Evolutionary conservation across 2,113 vertebrate genomes (phyloP).

Genomic region (Tragelaphus strepsiceros): DNA sequence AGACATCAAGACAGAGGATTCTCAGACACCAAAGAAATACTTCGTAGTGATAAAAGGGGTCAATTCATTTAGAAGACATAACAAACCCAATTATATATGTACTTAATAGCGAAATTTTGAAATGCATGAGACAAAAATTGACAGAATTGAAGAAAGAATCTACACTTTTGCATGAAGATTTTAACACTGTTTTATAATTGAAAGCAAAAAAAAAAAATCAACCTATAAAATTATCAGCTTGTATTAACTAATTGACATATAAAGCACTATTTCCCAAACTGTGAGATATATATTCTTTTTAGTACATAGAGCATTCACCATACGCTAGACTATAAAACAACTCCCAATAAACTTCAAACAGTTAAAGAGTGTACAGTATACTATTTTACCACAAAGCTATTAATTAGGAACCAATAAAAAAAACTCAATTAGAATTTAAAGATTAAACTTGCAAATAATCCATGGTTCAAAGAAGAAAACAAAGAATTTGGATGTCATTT

Average conservation of each 20-base stretch:
- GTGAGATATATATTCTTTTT: not conserved
- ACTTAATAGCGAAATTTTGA: not conserved
- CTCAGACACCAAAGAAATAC: not conserved
- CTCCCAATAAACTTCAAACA: not conserved
- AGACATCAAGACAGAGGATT: not conserved
- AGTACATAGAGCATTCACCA: not conserved
- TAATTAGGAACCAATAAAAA: not conserved
- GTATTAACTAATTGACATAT: not conserved
- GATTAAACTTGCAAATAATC: not conserved
- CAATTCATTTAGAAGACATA: not conserved
- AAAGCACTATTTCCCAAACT: not conserved
- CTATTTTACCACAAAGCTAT: not conserved
- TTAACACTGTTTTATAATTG: not conserved
- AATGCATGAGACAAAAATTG: not conserved
- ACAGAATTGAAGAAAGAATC: not conserved
- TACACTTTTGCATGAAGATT: not conserved
- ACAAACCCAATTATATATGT: not conserved
- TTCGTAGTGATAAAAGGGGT: not conserved
- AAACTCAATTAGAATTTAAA: not conserved
- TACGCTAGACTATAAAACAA: not conserved
- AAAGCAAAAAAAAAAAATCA: not conserved
- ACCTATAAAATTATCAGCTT: not conserved
- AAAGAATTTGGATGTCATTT: not conserved
- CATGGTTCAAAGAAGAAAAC: not conserved
- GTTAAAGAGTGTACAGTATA: not conserved